Base-by-base conservation (phyloP, 2,888 invertebrate genomes). In the Lacanobia oleracea region DNA sequence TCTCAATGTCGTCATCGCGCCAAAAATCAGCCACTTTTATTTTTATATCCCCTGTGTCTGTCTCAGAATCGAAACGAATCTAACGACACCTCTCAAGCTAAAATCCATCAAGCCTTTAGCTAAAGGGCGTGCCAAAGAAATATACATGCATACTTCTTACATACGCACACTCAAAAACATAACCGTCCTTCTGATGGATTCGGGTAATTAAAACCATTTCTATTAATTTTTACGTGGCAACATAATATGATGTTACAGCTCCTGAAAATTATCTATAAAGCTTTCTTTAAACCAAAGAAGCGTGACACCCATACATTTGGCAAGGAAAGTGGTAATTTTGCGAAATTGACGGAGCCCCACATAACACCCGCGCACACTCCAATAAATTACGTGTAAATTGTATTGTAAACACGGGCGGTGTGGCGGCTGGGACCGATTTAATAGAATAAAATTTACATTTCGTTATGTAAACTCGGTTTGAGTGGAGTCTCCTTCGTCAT, bases 301-400 rank as follows among this genome's bases (percentile, higher is more conserved):
- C 72, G 75, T 78, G 65, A 60, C 67, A 66, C 5, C 68, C 77
- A 72, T 78, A 75, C 68, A 74, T 79, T 82, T 70, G 54, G 51
- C 61, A 61, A 18, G 60, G 51, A 80, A 79, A 83, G 85, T 81
- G 79, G 77, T 81, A 81, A 85, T 85, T 85, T 83, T 33, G 62
- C 53, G 67, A 84, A 85, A 83, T 85, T 79, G 77, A 66, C 63
- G 60, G 65, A 77, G 62, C 81, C 82, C 83, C 83, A 78, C 82
- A 82, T 83, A 81, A 86, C 83, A 82, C 81, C 81, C 81, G 67
- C 77, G 70, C 70, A 84, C 85, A 81, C 80, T 86, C 79, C 81
- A 87, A 87, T 88, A 88, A 88, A 89, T 90, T 89, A 88, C 75
- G 87, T 86, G 83, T 85, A 87, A 88, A 89, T 89, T 90, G 88